Conservation (phyloP, 2,113 vertebrate species). For the Pteropus alecto region DNA sequence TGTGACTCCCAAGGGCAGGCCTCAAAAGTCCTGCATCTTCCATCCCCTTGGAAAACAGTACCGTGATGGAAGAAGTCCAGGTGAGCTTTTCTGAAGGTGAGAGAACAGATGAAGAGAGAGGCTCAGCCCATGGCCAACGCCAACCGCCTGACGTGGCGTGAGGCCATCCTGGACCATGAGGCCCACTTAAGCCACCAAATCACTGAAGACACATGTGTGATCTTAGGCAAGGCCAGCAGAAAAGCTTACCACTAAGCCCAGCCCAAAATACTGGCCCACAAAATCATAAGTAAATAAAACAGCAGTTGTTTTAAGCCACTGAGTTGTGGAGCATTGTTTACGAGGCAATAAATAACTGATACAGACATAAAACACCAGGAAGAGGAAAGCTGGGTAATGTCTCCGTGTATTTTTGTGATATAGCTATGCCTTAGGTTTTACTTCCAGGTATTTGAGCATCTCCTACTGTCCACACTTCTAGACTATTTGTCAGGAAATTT, state of each 20-base stretch:
- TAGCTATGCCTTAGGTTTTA: neutral
- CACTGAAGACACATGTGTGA: neutral
- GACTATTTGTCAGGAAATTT: neutral
- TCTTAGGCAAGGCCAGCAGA: neutral
- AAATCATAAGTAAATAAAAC: neutral
- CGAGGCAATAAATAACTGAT: neutral
- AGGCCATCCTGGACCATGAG: neutral
- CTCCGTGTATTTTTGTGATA: accelerated
- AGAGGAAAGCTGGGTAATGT: neutral
- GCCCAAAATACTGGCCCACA: neutral
- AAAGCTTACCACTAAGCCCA: neutral
- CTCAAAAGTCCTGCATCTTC: neutral
- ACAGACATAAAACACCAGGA: neutral
- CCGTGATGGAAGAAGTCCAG: neutral
- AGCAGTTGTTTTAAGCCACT: neutral
- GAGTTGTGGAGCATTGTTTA: neutral
- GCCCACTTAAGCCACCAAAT: neutral
- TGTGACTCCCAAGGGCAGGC: neutral
- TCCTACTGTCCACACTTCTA: neutral
- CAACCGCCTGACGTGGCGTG: neutral
- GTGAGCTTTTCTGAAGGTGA: neutral
- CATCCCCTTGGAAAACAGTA: neutral
- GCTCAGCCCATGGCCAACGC: neutral
- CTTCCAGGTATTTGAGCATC: neutral
- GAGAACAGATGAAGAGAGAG: neutral